Conservation (phyloP, 2,888 invertebrate species). For the Tenthredo distinguenda region DNA sequence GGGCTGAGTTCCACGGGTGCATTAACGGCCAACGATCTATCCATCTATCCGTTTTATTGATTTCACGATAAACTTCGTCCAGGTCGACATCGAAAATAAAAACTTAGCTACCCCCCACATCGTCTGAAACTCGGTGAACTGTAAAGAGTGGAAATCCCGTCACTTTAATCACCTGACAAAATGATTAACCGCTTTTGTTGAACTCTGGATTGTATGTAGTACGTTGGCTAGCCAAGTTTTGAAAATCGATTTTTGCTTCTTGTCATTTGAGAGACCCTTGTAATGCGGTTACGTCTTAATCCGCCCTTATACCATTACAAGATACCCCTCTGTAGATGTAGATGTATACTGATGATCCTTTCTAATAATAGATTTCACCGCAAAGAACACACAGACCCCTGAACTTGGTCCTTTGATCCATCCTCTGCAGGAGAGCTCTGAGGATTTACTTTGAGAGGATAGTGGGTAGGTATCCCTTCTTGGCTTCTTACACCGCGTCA, state of each 20-base stretch:
- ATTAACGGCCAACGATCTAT: constrained; percentile 16
- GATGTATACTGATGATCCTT: constrained; percentile 10
- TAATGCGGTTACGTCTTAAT: not conserved
- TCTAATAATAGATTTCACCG: constrained; percentile 41
- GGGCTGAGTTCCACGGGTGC: constrained; percentile 3
- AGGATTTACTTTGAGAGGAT: not conserved
- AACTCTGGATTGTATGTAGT: not conserved
- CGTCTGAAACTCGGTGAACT: not conserved
- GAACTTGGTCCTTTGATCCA: constrained; percentile 37
- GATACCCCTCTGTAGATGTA: not conserved
- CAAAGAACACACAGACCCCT: constrained; percentile 6
- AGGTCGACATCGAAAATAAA: not conserved
- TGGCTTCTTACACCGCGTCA: not conserved
- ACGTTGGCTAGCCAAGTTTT: not conserved
- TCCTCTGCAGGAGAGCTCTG: not conserved
- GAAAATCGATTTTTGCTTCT: not conserved
- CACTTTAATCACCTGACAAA: not conserved
- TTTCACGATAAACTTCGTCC: not conserved
- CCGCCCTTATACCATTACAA: not conserved
- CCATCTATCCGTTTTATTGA: constrained; percentile 38
- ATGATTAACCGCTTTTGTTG: not conserved
- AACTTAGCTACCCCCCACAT: no score
- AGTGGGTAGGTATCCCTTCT: not conserved
- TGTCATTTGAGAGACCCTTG: not conserved
- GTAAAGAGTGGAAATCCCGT: not conserved